Evolutionary conservation across 1,140 invertebrate genomes (phyloP), one percentile per base, ranked within the genome.

Genomic region (Saxidomus purpurata): DNA sequence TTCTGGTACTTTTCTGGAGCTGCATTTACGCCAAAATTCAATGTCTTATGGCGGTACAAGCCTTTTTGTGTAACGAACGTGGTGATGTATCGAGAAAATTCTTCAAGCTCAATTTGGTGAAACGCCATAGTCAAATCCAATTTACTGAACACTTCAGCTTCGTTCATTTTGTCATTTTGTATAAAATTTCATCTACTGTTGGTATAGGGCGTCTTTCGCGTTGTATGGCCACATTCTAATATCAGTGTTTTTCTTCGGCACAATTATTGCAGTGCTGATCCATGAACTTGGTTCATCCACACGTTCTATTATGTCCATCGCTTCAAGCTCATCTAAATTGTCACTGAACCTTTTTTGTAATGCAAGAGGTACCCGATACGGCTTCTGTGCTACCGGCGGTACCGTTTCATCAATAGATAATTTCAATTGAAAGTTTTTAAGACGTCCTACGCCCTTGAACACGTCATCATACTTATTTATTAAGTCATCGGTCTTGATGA

Each of bases 31-130:
- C 77, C 43, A 80, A 80, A 80, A 22, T 82, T 74, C 19, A 94
- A 63, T 2, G 87, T n/a, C 81, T 93, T 93, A 61, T 93, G 93
- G 3, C 91, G 63, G 13, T 63, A 47, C 11, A 92, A 69, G 3
- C 92, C 92, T 0, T 79, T 13, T 52, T 91, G 90, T 0, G 91
- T 92, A 4, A 52, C 28, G 80, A 93, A 93, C 13, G 91, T 92
- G 34, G 91, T 94, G n/a, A 92, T 85, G 49, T 82, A 69, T 38
- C 93, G 84, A 63, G 74, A 86, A 43, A 83, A 89, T 69, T 81
- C 49, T 55, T 92, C 85, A 28, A 94, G 77, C 77, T 93, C 91
- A 19, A 94, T n/a, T 55, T 94, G 93, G 67, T 94, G 93, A 82
- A 88, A 94, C 8, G 79, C 92, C 17, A 79, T 89, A 8, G 43